Evolutionary conservation across 2,888 invertebrate species (phyloP), one percentile per base, ranked within the genome.

Genomic region (Trissonchulus sp.): DNA sequence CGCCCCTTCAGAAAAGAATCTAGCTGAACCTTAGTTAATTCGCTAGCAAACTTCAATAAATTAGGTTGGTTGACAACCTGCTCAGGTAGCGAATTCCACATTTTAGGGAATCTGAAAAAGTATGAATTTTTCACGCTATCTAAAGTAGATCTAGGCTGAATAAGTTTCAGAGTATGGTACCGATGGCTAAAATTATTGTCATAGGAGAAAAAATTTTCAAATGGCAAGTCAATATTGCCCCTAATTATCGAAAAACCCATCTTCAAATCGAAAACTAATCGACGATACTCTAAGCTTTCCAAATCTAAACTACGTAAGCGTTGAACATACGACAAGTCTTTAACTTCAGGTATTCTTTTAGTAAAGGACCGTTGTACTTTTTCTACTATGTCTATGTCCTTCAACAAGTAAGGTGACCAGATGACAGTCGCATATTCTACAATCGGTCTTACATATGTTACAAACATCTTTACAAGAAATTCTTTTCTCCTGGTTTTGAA

Each of bases 391-490:
- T 72, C 48, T 2, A 48, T 72, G 30, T 72, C 72, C 2, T n/a
- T 33, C 2, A 33, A 48, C n/a, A 72, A 31, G 34, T 62, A 62
- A 30, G 72, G 72, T 15, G 30, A 33, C 72, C 72, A 72, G 2
- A 72, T 48, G 23, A 62, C 60, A 3, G 72, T 30, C 3, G 28
- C 37, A 48, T 72, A 72, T 62, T 72, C 72, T 63, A 72, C 28
- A 15, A 72, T 48, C 63, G 72, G 72, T 30, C 72, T 2, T 8
- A 72, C 72, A 72, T 62, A 48, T 8, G 72, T 72, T 23, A 30
- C 28, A 72, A 62, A 30, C 71, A 65, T 65, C n/a, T 65, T 8
- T 28, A 65, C 15, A 31, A 65, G 34, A 65, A 65, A 65, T 8
- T 31, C 65, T 15, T 8, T 65, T 65, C 15, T 65, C n/a, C 65